Evolutionary conservation across 53 echinoderm and acorn worm species (phyloP), one percentile per base, ranked within the genome.

Genomic region (Hippasteria phrygiana): DNA sequence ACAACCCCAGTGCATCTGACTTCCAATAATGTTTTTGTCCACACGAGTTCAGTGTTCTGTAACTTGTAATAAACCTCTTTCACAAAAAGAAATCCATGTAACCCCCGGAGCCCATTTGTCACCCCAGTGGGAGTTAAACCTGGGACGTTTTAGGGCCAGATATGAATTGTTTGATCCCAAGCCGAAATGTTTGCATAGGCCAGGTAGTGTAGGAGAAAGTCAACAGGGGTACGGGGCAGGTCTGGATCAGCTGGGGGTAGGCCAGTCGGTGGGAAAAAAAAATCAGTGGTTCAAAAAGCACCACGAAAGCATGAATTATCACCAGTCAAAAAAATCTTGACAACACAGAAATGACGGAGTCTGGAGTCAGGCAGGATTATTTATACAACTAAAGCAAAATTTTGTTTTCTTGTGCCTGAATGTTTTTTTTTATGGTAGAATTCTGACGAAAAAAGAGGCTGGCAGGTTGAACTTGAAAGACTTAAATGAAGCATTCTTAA

Each of bases 271-370:
- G 36, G 32, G 36, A 1, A 59, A 59, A 9, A 26, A 3, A 59
- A 26, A 26, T 13, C 39, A 59, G 78, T 8, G 16, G 28, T 17
- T 14, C 64, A 64, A 81, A 81, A 81, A 32, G 65, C 41, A 63
- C 1, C 43, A 42, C 5, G 31, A 43, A 81, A 64, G 81, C 81
- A 81, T 81, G 81, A 81, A 81, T 81, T 78, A 78, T 56, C 26
- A 78, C 62, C 39, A n/a, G 17, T 78, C 31, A 78, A 78, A 55
- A 78, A 78, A 53, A 36, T 4, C 22, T 18, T 2, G 2, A 33
- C 11, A 36, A 14, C 36, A 27, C 59, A 16, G 26, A 45, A 12
- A 26, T 37, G 37, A 32, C 56, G 53, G 35, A 36, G 55, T 45
- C 75, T 47, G 51, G 29, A 75, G 78, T 55, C 78, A 78, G n/a